Evolutionary conservation across 2,797 vertebrate genomes (phyloP), one percentile per base, ranked within the genome.

Genomic region (Melanotaenia nigrans): DNA sequence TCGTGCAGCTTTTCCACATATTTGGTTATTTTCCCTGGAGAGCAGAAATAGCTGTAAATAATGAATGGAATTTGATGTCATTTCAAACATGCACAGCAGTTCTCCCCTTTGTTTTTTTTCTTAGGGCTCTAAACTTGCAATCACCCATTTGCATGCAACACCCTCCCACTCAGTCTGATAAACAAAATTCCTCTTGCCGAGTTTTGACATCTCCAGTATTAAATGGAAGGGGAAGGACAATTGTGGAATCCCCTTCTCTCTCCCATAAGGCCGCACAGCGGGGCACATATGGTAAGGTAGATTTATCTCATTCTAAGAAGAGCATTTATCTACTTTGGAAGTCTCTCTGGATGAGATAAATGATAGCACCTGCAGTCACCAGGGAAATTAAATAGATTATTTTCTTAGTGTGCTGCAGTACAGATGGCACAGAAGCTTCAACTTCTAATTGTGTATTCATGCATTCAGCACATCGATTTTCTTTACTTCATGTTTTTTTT

Each of bases 361-460:
- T 86, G 79, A 88, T 88, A 88, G 81, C 87, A 90, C 88, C 90
- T 91, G 87, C 22, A 38, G 88, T 85, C 90, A 87, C 85, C 1
- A 35, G 87, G 90, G 91, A 90, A 90, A 93, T 91, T 90, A 91
- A 90, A 91, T 80, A 55, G 90, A 91, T 92, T 87, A 88, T 91
- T 91, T 91, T 90, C 79, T 86, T 87, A 85, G 87, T 60, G 70
- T 64, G 71, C 66, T 54, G 70, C 75, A 45, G 69, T 80, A 71
- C 89, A 91, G 90, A 91, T 92, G 90, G 90, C 77, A 79, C 75
- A 71, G 67, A 51, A 72, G 80, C 78, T 57, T 57, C 47, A 10
- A 71, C 77, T 77, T 82, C 76, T 78, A 79, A 69, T 82, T 85
- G 67, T 82, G 70, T 77, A 77, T 85, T 85, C 75, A 75, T 84